Evolutionary conservation across 2,888 invertebrate genomes (phyloP).

Genomic region (Leptarthrus brevirostris): DNA sequence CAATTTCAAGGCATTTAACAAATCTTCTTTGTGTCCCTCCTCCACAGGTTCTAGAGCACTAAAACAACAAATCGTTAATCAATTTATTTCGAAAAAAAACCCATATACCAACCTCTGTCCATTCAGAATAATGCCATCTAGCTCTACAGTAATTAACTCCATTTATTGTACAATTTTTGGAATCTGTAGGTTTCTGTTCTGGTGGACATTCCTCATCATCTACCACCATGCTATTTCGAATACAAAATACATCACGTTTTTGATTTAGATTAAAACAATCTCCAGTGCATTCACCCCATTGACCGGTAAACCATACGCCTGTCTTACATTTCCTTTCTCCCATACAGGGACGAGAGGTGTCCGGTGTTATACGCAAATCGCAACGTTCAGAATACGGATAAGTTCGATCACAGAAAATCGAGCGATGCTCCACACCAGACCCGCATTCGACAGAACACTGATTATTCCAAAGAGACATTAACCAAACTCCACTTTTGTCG

Average conservation of each 20-base stretch:
- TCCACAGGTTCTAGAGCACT: slow-evolving; percentile 72
- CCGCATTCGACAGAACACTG: slow-evolving; percentile 79
- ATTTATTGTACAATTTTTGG: slow-evolving; percentile 70
- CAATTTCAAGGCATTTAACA: slow-evolving; percentile 69
- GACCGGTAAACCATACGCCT: slow-evolving; percentile 84
- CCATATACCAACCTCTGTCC: slow-evolving; percentile 68
- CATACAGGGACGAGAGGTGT: slow-evolving; percentile 74
- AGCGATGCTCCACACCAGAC: slow-evolving; percentile 77
- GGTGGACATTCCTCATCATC: slow-evolving; percentile 68
- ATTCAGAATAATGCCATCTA: slow-evolving; percentile 71
- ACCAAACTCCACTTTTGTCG: slow-evolving; percentile 61
- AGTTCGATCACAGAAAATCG: slow-evolving; percentile 74
- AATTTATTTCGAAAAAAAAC: not conserved
- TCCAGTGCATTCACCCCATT: slow-evolving; percentile 70
- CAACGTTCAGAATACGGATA: slow-evolving; percentile 72
- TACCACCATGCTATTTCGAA: slow-evolving; percentile 58
- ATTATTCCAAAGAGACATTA: slow-evolving; percentile 62
- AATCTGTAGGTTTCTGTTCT: slow-evolving; percentile 73
- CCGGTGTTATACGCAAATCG: slow-evolving; percentile 71
- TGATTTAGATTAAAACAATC: slow-evolving; percentile 62
- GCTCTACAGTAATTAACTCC: slow-evolving; percentile 61
- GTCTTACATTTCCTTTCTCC: slow-evolving; percentile 73
- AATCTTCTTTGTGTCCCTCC: slow-evolving; percentile 70
- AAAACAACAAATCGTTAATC: slow-evolving; percentile 15
- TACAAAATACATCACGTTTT: slow-evolving; percentile 59